Base-by-base conservation (phyloP, 1,140 invertebrate species). In the Cyclargus thomasi region DNA sequence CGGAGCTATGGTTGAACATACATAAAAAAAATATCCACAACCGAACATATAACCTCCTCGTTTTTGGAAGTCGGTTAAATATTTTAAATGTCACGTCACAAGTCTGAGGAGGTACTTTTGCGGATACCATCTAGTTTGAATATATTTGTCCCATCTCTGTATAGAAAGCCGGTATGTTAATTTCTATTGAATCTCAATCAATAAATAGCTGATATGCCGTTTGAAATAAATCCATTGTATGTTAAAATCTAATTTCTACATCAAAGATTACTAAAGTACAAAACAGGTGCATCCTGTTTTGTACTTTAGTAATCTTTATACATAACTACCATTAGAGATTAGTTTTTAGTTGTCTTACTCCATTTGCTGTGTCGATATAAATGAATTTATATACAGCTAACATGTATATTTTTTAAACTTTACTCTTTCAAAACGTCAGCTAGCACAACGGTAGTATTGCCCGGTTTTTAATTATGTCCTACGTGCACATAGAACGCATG, bases 161-260 rank as follows among this genome's bases (percentile, higher is more conserved):
- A 47, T 3, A 47, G 39, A 8, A 47, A 47, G 3, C 10, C 39
- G 7, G 17, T 59, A 59, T 59, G 55, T 59, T 11, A 59, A 59
- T 59, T 18, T 59, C 55, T 11, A 59, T 59, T 59, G 7, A 59
- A 59, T 21, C 21, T 47, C 39, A 59, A 20, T 59, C 8, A 20
- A 20, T 20, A 18, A 20, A 59, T 59, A 59, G 55, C n/a, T n/a
- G n/a, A 59, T 20, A 20, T 20, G 7, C 18, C 18, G 21, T 18
- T 59, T 59, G 55, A 22, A 59, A 47, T 59, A 59, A 7, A 59
- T 59, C 20, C 55, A 59, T 59, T 59, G 55, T 59, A 59, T 59
- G 55, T 59, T 20, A 59, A 59, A 59, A 20, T 22, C 10, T 20
- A 59, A 59, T 59, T 20, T 21, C 18, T 59, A 59, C 55, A 59